A percentile compares a stretch with the other conserved stretches of the same genome.
These are phyloP conservation scores for Aulostomus chinensis DNA, from an alignment of 2,797 vertebrate genomes.

Conservation along the genomic window DNA sequence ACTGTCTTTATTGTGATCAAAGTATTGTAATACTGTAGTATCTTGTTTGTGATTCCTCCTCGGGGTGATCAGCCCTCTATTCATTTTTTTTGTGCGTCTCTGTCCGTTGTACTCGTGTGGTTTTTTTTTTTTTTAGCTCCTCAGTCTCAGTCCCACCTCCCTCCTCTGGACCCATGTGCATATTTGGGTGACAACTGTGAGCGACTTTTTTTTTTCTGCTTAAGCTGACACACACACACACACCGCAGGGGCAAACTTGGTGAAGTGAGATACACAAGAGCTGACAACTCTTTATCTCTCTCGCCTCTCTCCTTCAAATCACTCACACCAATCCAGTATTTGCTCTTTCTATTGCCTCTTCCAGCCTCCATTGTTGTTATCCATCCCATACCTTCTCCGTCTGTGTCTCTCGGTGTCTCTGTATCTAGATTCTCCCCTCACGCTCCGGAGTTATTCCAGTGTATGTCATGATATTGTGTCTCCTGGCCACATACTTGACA, in stretches of 20 bases:
- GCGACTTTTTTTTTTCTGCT: slow-evolving; percentile 19
- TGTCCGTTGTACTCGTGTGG: too few relatives aligned
- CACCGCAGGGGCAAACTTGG: slow-evolving; percentile 29
- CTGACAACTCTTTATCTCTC: slow-evolving; percentile 48
- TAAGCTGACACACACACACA: slow-evolving; percentile 4
- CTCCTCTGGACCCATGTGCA: not conserved
- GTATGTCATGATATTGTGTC: too few relatives aligned
- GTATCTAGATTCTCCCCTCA: slow-evolving; percentile 1
- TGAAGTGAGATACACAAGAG: slow-evolving; percentile 38
- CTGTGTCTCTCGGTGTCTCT: too few relatives aligned
- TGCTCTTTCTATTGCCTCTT: not conserved
- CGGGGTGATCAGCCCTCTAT: too few relatives aligned
- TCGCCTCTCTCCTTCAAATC: slow-evolving; percentile 30
- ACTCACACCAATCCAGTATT: not conserved
- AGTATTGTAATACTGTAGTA: too few relatives aligned
- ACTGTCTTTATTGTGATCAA: too few relatives aligned
- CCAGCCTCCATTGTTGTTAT: slow-evolving; percentile 21
- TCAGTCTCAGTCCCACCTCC: not conserved
- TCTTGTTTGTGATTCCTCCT: too few relatives aligned
- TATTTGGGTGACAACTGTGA: slow-evolving; percentile 15
- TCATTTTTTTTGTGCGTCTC: too few relatives aligned
- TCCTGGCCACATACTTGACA: too few relatives aligned
- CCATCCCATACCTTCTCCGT: slow-evolving; percentile 7
- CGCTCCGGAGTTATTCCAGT: too few relatives aligned
- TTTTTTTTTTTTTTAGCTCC: too few relatives aligned